Percentiles rank a stretch among this genome's conserved stretches.
Conservation (phyloP, 2,113 vertebrate genomes). For the Chaenocephalus aceratus region DNA sequence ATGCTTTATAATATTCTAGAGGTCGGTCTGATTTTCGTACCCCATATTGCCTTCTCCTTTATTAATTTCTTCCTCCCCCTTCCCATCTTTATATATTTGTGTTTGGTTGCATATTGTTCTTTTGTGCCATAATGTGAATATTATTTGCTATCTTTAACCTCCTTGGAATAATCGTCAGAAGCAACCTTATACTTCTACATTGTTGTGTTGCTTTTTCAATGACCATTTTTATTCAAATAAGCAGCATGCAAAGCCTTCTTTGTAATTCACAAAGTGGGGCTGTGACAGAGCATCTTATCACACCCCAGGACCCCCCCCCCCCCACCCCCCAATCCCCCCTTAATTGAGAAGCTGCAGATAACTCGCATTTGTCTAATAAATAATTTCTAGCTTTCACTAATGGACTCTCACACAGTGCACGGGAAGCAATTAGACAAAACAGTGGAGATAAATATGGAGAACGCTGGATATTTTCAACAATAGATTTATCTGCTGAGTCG, state of each 20-base stretch:
- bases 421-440: background rate
- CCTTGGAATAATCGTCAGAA: background rate
- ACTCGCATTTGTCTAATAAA: background rate
- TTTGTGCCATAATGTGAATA: conserved; percentile 16
- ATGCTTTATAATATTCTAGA: conserved; percentile 1
- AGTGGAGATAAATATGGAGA: background rate
- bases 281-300: background rate
- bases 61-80: background rate
- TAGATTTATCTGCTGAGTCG: background rate
- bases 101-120: conserved; percentile 11
- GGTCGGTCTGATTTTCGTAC: background rate
- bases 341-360: background rate
- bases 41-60: background rate
- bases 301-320: no score
- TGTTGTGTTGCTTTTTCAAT: background rate
- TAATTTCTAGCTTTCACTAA: conserved; percentile 9
- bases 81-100: background rate
- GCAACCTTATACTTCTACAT: background rate
- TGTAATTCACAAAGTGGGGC: background rate
- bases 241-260: background rate
- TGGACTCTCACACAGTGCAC: background rate
- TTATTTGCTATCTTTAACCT: background rate
- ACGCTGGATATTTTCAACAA: background rate
- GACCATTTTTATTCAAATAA: background rate
- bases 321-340: background rate